Evolutionary conservation across 2,113 vertebrate genomes (phyloP).

Genomic region (Cnemophilus loriae): DNA sequence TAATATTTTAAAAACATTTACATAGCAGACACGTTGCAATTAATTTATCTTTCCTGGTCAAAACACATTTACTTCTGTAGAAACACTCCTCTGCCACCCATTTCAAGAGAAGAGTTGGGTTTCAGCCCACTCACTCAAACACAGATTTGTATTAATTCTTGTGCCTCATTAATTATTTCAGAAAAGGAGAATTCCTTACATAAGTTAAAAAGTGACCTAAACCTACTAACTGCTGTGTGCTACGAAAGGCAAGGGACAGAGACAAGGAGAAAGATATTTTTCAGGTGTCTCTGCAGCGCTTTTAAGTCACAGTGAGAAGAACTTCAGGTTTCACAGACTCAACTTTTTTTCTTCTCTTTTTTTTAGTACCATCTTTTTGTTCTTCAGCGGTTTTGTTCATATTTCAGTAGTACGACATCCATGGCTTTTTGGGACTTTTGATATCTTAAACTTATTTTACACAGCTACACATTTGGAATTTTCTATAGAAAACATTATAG

Average conservation of each 20-base stretch:
- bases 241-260: not conserved
- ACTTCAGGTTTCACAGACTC: not conserved
- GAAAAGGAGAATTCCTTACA: not conserved
- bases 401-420: not conserved
- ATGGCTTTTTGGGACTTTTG: not conserved
- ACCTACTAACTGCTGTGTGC: not conserved
- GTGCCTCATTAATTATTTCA: not conserved
- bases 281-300: not conserved
- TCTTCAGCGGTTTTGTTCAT: not conserved
- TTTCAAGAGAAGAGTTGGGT: not conserved
- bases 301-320: not conserved
- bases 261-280: not conserved
- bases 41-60: slow-evolving; percentile 27
- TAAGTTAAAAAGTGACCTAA: not conserved
- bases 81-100: not conserved
- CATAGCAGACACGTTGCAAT: not conserved
- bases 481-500: not conserved
- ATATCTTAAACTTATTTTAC: not conserved
- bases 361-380: not conserved
- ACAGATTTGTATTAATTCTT: not conserved
- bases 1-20: slow-evolving; percentile 15
- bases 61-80: not conserved
- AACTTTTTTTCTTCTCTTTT: too few species aligned
- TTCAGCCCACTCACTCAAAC: not conserved
- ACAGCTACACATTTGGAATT: not conserved